Conservation (phyloP, 2,113 vertebrate species). For the Myiagra hebetior region DNA sequence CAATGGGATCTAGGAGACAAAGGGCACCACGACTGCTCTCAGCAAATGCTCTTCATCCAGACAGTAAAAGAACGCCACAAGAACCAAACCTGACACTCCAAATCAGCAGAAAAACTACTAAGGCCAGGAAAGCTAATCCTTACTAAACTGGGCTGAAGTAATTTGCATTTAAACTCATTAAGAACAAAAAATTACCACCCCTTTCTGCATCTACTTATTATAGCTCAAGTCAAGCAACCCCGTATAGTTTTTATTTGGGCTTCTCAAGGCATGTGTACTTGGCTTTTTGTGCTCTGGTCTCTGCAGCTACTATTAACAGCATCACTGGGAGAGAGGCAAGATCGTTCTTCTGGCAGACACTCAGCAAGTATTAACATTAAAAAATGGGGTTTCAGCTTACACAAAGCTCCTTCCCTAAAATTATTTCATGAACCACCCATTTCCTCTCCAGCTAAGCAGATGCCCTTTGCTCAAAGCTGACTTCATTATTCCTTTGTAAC, state of each 20-base stretch:
- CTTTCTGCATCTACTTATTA: neutral
- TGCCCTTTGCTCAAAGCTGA: neutral
- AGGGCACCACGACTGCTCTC: neutral
- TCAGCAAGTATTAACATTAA: neutral
- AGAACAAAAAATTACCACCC: neutral
- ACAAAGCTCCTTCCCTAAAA: neutral
- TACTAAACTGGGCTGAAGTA: neutral
- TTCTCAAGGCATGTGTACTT: accelerated
- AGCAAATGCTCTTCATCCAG: neutral
- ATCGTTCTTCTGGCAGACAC: neutral
- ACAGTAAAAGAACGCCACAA: neutral
- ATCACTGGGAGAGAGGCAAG: neutral
- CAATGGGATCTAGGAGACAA: constrained; percentile 78
- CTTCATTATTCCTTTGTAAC: neutral
- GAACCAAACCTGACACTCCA: neutral
- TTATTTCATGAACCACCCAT: neutral
- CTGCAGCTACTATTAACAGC: neutral
- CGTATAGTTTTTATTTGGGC: neutral
- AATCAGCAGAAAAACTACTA: neutral
- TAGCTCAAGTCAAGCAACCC: neutral
- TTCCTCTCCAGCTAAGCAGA: neutral
- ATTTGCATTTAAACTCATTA: neutral
- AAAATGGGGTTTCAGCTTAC: neutral
- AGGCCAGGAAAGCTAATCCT: neutral
- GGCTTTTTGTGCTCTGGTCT: neutral